Evolutionary conservation across 2,113 vertebrate genomes (phyloP).

Genomic region (Falco punctatus): DNA sequence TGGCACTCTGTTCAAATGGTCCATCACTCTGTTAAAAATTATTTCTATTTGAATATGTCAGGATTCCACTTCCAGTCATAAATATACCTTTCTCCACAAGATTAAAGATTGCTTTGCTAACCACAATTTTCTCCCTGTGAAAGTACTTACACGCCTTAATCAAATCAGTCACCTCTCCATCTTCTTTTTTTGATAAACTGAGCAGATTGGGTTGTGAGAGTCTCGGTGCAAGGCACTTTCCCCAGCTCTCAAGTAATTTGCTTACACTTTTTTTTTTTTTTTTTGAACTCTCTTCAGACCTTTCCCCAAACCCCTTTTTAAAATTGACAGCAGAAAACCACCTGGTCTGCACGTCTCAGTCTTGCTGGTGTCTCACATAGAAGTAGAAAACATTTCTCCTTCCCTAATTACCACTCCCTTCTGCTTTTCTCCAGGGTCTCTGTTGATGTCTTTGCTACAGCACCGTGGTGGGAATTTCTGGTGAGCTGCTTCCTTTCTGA

Average conservation of each 20-base stretch:
- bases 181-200: background rate
- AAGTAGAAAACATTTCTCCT: background rate
- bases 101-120: conserved; percentile 42
- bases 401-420: background rate
- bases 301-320: background rate
- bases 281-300: background rate
- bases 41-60: conserved; percentile 55
- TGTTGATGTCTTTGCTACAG: background rate
- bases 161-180: conserved; percentile 62
- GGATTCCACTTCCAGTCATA: conserved; percentile 22
- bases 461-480: background rate
- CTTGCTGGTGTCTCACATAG: background rate
- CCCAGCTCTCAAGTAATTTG: background rate
- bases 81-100: conserved; percentile 30
- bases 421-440: background rate
- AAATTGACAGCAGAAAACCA: background rate
- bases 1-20: background rate
- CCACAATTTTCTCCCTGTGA: conserved; percentile 23
- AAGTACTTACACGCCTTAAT: conserved; percentile 42
- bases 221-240: background rate
- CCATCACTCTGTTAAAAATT: conserved; percentile 21
- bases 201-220: conserved; percentile 6
- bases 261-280: background rate
- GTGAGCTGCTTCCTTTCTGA: background rate
- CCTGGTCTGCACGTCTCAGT: background rate